Base-by-base conservation (phyloP, 2,797 vertebrate genomes). In the Apogon hyalosoma region DNA sequence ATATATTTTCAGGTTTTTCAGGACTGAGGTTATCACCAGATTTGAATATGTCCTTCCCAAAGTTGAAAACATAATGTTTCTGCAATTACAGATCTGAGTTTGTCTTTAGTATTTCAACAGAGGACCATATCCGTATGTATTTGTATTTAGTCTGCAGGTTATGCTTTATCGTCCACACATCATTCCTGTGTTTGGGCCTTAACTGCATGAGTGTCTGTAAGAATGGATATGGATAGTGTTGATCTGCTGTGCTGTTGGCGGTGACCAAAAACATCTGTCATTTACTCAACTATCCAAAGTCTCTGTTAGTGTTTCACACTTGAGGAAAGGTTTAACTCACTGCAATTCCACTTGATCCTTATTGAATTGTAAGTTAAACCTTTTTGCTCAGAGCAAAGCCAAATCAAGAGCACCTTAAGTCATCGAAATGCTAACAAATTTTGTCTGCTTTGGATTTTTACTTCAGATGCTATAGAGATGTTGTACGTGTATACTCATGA, bases 201-300 rank as follows among this genome's bases (percentile, higher is more conserved):
- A 57, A 60, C 52, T 77, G 88, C 89, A 90, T 83, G 87, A 70
- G 51, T 74, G 46, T 84, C 38, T 74, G 45, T 80, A 47, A 63
- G 54, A 69, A 69, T 54, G 68, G 49, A 74, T 38, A 68, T 54
- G 68, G 50, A 74, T 38, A 64, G 38, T 82, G 19, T 52, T 67
- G 59, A 56, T 66, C 38, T 63, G 41, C 39, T 49, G 15, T n/a
- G 62, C 18, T 64, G 19, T 54, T 53, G 31, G 18, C 52, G 24
- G 64, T 54, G 18, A 21, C 36, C 54, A 59, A 52, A 56, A 75
- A 75, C 71, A 69, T 41, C 58, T 73, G 53, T 65, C 31, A 46
- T 41, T 41, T 21, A 50, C 19, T 39, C 9, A 51, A 56, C 11
- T 28, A 43, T 62, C 57, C 33, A 67, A 49, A 75, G 51, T 42